These are phyloP conservation scores for Palythoa grandis DNA, from an alignment of 92 coral and sea anemone genomes.

Conservation along the genomic window DNA sequence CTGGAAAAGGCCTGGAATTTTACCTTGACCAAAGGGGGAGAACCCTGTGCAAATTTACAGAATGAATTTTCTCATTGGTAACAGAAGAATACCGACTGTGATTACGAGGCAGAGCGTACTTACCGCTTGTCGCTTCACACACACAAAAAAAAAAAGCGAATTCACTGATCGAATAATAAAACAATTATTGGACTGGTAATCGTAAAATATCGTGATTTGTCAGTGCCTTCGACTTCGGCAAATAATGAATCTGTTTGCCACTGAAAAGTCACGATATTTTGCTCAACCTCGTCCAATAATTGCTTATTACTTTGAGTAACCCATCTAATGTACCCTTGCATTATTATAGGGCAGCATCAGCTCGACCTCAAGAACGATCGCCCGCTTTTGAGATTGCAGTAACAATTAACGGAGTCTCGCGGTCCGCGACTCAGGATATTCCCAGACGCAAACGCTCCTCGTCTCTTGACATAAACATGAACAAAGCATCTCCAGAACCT, in stretches of 20 bases:
- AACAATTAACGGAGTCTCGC: slow-evolving; percentile 12
- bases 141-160: no score
- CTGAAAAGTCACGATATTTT: neutral
- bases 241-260: neutral
- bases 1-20: no score
- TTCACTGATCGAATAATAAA: no score
- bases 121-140: no score
- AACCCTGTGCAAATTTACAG: no score
- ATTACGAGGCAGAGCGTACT: no score
- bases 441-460: slow-evolving; percentile 23
- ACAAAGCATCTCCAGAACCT: slow-evolving; percentile 22
- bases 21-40: no score
- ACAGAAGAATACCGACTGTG: no score
- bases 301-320: neutral
- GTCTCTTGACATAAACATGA: slow-evolving; percentile 19
- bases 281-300: neutral
- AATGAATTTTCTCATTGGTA: no score
- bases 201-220: no score
- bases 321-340: neutral
- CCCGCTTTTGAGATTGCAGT: slow-evolving; percentile 65
- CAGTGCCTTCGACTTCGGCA: neutral
- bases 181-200: no score
- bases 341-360: slow-evolving; percentile 52
- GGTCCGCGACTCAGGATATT: slow-evolving; percentile 34
- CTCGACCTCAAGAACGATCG: slow-evolving; percentile 22